These are phyloP conservation scores for Melanotaenia parkinsoni DNA, from an alignment of 2,797 vertebrate species.

Conservation along the genomic window DNA sequence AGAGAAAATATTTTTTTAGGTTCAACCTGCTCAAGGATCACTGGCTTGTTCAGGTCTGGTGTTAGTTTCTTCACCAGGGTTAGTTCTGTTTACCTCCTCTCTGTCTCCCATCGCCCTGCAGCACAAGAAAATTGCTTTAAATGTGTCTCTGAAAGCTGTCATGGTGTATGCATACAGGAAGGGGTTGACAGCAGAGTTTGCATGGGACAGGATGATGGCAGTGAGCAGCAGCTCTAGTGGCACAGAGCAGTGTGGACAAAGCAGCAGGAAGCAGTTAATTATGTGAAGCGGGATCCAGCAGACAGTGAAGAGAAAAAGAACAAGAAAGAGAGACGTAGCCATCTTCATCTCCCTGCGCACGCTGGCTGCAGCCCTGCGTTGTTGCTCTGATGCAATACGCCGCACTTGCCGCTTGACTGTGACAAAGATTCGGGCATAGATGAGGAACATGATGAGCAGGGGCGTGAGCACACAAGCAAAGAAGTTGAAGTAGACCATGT, in stretches of 20 bases:
- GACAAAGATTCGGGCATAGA: slow-evolving; percentile 81
- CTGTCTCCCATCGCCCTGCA: slow-evolving; percentile 44
- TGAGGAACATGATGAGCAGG: slow-evolving; percentile 81
- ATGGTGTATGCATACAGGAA: slow-evolving; percentile 83
- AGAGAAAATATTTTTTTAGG: background rate
- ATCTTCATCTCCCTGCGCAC: slow-evolving; percentile 79
- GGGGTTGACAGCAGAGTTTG: slow-evolving; percentile 84
- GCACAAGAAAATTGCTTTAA: slow-evolving; percentile 80
- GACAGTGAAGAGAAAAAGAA: slow-evolving; percentile 84
- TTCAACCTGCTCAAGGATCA: background rate
- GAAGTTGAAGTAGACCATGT: slow-evolving; percentile 83
- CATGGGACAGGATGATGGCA: slow-evolving; percentile 85
- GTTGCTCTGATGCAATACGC: slow-evolving; percentile 63
- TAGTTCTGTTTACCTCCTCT: slow-evolving; percentile 26
- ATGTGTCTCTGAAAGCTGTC: slow-evolving; percentile 81
- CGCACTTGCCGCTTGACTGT: slow-evolving; percentile 77
- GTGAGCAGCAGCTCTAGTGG: slow-evolving; percentile 78
- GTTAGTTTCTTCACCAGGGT: slow-evolving; percentile 5
- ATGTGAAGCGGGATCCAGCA: slow-evolving; percentile 86
- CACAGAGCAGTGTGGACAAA: slow-evolving; percentile 74
- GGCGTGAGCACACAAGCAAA: slow-evolving; percentile 77
- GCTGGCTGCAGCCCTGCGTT: slow-evolving; percentile 47
- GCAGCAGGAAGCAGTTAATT: slow-evolving; percentile 84
- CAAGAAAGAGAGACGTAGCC: slow-evolving; percentile 81
- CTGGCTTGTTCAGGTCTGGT: background rate